phyloP scores from a whole-genome alignment of 2,797 vertebrate species.

The Gastrophryne carolinensis region DNA sequence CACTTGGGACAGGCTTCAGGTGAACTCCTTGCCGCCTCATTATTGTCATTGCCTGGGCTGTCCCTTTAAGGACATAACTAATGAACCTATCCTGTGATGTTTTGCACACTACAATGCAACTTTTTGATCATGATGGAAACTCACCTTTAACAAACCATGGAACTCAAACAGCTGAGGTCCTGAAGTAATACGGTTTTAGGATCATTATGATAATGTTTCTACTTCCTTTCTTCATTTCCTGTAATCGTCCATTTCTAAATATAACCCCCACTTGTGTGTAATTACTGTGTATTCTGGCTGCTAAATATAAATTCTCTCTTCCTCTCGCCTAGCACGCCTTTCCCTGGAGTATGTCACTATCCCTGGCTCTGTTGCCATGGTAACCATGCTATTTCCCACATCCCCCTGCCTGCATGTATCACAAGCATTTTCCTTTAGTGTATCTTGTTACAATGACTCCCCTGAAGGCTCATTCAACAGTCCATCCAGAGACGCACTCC shows the following conservation, averaged over 20 bases:
- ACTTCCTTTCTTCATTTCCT: background rate
- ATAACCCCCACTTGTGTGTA: conserved; percentile 23
- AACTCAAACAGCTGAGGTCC: background rate
- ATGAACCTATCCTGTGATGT: too few species aligned
- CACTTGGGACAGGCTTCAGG: too few species aligned
- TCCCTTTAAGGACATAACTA: too few species aligned
- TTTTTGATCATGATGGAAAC: too few species aligned
- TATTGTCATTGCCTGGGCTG: too few species aligned
- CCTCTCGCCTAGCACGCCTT: conserved; percentile 13
- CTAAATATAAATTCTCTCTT: conserved; percentile 25
- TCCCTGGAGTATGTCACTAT: conserved; percentile 37
- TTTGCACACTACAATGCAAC: too few species aligned
- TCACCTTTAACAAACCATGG: too few species aligned
- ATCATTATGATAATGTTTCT: background rate
- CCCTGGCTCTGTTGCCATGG: conserved; percentile 26
- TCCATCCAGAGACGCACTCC: too few species aligned
- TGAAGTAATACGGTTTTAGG: too few species aligned
- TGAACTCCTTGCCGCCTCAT: too few species aligned
- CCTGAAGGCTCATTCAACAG: background rate
- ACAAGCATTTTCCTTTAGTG: conserved; percentile 22
- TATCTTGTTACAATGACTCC: conserved; percentile 13
- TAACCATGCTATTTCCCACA: conserved; percentile 28
- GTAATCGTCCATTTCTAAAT: conserved; percentile 38
- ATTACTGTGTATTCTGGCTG: conserved; percentile 21
- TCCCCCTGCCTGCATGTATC: conserved; percentile 19